These are phyloP conservation scores for Andricus quercusramuli DNA, from an alignment of 2,888 invertebrate genomes.

Conservation along the genomic window DNA sequence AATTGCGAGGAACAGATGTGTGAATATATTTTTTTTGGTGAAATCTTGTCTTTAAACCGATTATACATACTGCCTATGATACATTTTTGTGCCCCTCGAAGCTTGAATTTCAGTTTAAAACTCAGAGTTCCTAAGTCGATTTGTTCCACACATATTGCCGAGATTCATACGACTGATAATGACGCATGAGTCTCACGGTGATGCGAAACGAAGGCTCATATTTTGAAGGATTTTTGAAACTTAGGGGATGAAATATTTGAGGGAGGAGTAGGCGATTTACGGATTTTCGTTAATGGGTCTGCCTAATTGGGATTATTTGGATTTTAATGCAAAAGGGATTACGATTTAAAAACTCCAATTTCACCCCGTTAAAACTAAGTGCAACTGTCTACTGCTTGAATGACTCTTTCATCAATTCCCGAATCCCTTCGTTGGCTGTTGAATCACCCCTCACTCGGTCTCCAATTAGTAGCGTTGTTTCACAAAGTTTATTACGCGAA, in stretches of 20 bases:
- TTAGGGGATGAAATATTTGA: not conserved
- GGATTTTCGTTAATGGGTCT: slow-evolving; percentile 26
- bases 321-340: slow-evolving; percentile 3
- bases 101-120: slow-evolving; percentile 6
- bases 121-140: not conserved
- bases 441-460: slow-evolving; percentile 21
- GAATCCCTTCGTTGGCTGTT: slow-evolving; percentile 21
- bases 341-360: not conserved
- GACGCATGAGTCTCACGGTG: slow-evolving; percentile 1
- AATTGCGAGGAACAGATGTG: not conserved
- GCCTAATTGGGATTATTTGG: slow-evolving; percentile 19
- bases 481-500: slow-evolving; percentile 45
- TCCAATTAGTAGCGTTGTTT: slow-evolving; percentile 45
- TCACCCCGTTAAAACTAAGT: not conserved
- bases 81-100: not conserved
- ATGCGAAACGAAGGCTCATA: slow-evolving; percentile 6
- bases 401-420: slow-evolving; percentile 6
- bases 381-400: slow-evolving; percentile 18
- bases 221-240: not conserved
- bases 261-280: not conserved
- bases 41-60: slow-evolving; percentile 14
- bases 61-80: not conserved
- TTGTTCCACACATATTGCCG: slow-evolving; percentile 1
- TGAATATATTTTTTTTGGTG: not conserved
- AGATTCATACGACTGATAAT: slow-evolving; percentile 11